Evolutionary conservation across 2,797 vertebrate species (phyloP).

Genomic region (Eleutherodactylus coqui): DNA sequence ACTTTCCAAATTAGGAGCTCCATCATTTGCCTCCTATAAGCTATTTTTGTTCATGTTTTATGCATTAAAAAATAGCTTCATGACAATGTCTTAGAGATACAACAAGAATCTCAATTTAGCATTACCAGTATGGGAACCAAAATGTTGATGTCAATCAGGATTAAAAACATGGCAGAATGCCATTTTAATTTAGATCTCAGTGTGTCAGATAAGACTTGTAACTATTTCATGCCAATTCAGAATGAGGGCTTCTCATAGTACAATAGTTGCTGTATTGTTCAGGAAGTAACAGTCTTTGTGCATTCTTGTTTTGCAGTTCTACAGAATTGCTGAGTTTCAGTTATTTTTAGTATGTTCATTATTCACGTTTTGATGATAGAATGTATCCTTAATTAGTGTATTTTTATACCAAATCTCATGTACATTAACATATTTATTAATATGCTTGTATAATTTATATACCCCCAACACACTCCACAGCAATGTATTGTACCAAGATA

Average conservation of each 20-base stretch:
- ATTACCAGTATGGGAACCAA: slow-evolving; percentile 48
- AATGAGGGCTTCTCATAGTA: not conserved
- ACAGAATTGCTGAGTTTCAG: not conserved
- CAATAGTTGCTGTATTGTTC: slow-evolving; percentile 42
- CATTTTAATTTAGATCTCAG: slow-evolving; percentile 61
- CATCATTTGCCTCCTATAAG: not conserved
- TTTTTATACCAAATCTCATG: not conserved
- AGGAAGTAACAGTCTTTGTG: slow-evolving; percentile 9
- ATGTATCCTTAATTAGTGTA: not conserved
- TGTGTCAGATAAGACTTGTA: slow-evolving; percentile 58
- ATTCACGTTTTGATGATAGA: not conserved
- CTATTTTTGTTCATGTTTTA: not conserved
- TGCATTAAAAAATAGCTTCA: slow-evolving; percentile 5
- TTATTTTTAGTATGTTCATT: not conserved
- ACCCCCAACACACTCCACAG: not conserved
- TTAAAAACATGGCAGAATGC: slow-evolving; percentile 51
- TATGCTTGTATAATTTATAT: not conserved
- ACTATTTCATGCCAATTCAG: slow-evolving; percentile 42
- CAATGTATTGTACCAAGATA: not conserved
- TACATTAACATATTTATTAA: not conserved
- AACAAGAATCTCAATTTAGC: slow-evolving; percentile 48
- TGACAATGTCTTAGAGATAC: slow-evolving; percentile 12
- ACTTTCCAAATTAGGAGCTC: not conserved
- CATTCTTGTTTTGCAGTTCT: not conserved
- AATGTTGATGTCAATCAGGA: slow-evolving; percentile 60